Percentiles rank a stretch among this genome's conserved stretches.
These are phyloP conservation scores for Melanostigma gelatinosum DNA, from an alignment of 2,113 vertebrate species.

Conservation along the genomic window DNA sequence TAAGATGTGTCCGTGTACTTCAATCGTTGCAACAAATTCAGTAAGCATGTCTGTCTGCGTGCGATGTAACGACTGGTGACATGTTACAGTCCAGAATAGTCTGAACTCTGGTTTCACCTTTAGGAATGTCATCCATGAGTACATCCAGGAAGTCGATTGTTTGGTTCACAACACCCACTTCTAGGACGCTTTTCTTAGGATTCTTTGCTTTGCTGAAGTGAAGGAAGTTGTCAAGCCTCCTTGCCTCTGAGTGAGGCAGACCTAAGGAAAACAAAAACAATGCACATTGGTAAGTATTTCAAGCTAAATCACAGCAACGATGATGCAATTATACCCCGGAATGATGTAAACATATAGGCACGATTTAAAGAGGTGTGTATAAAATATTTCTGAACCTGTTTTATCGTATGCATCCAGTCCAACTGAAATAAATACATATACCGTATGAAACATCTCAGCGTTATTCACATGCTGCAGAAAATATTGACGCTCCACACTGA, in stretches of 20 bases:
- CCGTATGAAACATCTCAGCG: background rate
- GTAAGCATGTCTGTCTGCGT: background rate
- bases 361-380: background rate
- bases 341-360: background rate
- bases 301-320: background rate
- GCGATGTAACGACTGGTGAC: background rate
- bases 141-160: slow-evolving; percentile 91
- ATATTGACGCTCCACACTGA: background rate
- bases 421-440: background rate
- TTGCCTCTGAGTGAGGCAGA: slow-evolving; percentile 85
- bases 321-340: background rate
- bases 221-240: slow-evolving; percentile 89
- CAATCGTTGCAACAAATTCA: background rate
- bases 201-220: slow-evolving; percentile 87
- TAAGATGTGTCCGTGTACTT: background rate
- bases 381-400: background rate
- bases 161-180: slow-evolving; percentile 89
- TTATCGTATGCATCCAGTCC: background rate
- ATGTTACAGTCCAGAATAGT: background rate
- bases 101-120: slow-evolving; percentile 81
- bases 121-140: slow-evolving; percentile 90
- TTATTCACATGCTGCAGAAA: background rate
- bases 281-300: background rate
- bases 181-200: slow-evolving; percentile 86
- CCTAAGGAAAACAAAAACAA: slow-evolving; percentile 77